Base-by-base conservation (phyloP, 2,888 invertebrate genomes). In the Rhingia campestris region DNA sequence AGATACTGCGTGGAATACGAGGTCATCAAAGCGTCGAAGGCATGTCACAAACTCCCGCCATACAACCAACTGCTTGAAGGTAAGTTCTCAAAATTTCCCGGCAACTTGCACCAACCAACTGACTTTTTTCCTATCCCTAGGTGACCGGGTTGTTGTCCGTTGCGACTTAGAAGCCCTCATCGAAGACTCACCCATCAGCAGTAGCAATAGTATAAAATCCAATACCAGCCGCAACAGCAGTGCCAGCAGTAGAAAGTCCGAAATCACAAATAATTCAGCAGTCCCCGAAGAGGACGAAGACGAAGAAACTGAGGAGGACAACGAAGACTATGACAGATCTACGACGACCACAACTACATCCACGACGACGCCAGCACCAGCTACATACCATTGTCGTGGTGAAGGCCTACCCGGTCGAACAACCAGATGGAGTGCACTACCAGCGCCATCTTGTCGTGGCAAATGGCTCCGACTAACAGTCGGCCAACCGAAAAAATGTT, bases 1-100 rank as follows among this genome's bases (percentile, higher is more conserved):
- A 97, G 97, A 91, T 97, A 97, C 91, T 97, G 97, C 91, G 95
- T 97, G 3, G 95, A 95, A 89, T 97, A 96, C 89, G 95, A 96
- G 91, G 95, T 97, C 70, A 93, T 95, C 86, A 97, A 96, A 91
- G 95, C 96, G 9, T 95, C 96, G 39, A 96, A 96, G 89, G 95
- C 95, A 6, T 97, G 97, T 91, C 94, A 95, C 90, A 94, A 95
- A 88, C 94, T 96, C 89, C 93, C 94, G 9, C 94, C 94, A 81
- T 96, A 95, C 89, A 94, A 94, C 86, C 91, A 94, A 3, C 91
- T 97, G 86, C 92, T 94, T 89, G 96, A 96, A 94, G 96, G 96
- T 95, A 92, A 89, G 70, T 82, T 33, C 56, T 1, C 14, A 4
- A 49, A 9, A 56, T 77, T 12, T 14, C 4, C 12, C n/a, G 6